Evolutionary conservation across 2,113 vertebrate species (phyloP).

Genomic region (Myodes glareolus): DNA sequence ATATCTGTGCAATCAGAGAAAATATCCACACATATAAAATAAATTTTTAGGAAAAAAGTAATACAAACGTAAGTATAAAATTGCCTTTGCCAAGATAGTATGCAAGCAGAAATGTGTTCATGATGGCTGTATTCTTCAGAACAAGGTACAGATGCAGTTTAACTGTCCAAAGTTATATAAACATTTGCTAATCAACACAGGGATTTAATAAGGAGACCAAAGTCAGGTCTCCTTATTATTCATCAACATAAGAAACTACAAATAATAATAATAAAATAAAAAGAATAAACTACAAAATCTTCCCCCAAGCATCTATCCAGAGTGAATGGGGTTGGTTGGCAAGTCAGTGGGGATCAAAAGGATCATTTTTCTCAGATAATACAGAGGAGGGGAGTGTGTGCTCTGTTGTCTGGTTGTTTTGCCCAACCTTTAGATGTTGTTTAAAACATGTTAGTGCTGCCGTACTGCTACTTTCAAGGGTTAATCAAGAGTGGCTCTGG

Average conservation of each 20-base stretch:
- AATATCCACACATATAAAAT: neutral
- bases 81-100: neutral
- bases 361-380: neutral
- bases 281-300: neutral
- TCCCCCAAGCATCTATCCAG: neutral
- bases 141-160: neutral
- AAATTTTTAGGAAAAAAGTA: neutral
- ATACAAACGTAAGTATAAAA: neutral
- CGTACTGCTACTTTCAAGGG: neutral
- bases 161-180: neutral
- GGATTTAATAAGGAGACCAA: neutral
- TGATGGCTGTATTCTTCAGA: neutral
- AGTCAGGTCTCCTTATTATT: too few relatives aligned
- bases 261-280: neutral
- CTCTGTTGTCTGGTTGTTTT: neutral
- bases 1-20: neutral
- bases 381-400: neutral
- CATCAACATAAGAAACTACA: slow-evolving; percentile 36
- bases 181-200: neutral
- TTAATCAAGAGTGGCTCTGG: slow-evolving; percentile 13
- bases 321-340: neutral
- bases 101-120: neutral
- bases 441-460: neutral
- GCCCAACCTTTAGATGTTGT: neutral
- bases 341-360: neutral